These are phyloP conservation scores for Archegozetes longisetosus DNA, from an alignment of 1,140 invertebrate genomes.

Conservation along the genomic window DNA sequence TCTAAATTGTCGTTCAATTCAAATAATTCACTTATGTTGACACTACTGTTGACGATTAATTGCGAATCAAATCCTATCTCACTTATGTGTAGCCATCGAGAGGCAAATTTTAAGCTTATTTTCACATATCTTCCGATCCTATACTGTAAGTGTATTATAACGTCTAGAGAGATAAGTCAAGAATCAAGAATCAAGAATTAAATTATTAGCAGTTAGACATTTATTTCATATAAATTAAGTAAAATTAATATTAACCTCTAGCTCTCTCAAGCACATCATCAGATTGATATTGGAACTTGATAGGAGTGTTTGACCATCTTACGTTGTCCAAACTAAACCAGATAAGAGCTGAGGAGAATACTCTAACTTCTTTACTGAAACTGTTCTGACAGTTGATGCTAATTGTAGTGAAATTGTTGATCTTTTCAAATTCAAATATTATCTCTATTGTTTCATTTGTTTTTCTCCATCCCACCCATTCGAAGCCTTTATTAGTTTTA, in stretches of 20 bases:
- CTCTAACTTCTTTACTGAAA: conserved; percentile 48
- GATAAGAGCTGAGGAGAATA: conserved; percentile 25
- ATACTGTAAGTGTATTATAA: conserved; percentile 64
- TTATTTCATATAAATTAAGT: not conserved
- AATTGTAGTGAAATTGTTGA: conserved; percentile 69
- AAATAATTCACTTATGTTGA: not conserved
- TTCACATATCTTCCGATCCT: conserved; percentile 64
- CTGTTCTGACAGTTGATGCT: conserved; percentile 61
- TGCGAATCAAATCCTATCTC: conserved; percentile 41
- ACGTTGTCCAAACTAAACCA: conserved; percentile 8
- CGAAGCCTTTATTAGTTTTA: conserved; percentile 50
- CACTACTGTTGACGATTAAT: not conserved
- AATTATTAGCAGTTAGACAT: not conserved
- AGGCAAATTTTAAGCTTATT: conserved; percentile 57
- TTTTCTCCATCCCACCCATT: conserved; percentile 68
- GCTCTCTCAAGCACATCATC: conserved; percentile 65
- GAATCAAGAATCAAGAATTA: not conserved
- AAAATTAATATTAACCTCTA: conserved; percentile 30
- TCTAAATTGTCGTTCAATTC: not conserved
- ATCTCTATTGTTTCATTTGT: conserved; percentile 35
- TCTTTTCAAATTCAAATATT: conserved; percentile 69
- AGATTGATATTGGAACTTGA: conserved; percentile 42
- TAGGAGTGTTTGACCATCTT: conserved; percentile 4
- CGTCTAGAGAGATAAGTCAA: conserved; percentile 32
- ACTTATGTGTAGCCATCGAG: conserved; percentile 73